Conservation (phyloP, 2,113 vertebrate species). For the Phaethornis superciliosus region DNA sequence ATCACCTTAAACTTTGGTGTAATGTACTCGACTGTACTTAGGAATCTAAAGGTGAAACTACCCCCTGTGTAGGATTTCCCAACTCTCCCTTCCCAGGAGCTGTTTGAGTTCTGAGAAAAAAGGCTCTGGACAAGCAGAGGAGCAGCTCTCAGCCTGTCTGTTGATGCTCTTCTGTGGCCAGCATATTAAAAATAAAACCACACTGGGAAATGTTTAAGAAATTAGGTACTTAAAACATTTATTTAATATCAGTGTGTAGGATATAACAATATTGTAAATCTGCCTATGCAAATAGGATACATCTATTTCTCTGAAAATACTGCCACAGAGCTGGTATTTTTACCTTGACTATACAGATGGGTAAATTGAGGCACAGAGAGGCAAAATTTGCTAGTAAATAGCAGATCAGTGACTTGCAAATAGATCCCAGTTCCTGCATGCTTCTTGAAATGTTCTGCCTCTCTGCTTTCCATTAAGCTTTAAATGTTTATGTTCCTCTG, state of each 20-base stretch:
- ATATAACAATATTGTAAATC: not conserved
- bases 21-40: not conserved
- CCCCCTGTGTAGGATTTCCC: not conserved
- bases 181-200: accelerated
- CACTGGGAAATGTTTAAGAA: not conserved
- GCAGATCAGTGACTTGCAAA: not conserved
- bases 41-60: not conserved
- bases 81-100: accelerated
- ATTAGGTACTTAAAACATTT: not conserved
- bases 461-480: not conserved
- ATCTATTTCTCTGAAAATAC: not conserved
- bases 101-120: not conserved
- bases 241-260: not conserved
- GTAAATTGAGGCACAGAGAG: slow-evolving; percentile 44
- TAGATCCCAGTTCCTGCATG: not conserved
- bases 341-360: not conserved
- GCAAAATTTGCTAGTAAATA: slow-evolving; percentile 30
- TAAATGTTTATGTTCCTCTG: not conserved
- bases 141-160: not conserved
- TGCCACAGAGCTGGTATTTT: slow-evolving; percentile 3
- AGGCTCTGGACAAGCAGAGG: not conserved
- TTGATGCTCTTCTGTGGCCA: not conserved
- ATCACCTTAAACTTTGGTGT: not conserved
- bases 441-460: not conserved
- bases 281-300: not conserved